Percentiles rank a stretch among this genome's conserved stretches.
These are phyloP conservation scores for Formicarius rufipectus DNA, from an alignment of 2,113 vertebrate species.

Conservation along the genomic window DNA sequence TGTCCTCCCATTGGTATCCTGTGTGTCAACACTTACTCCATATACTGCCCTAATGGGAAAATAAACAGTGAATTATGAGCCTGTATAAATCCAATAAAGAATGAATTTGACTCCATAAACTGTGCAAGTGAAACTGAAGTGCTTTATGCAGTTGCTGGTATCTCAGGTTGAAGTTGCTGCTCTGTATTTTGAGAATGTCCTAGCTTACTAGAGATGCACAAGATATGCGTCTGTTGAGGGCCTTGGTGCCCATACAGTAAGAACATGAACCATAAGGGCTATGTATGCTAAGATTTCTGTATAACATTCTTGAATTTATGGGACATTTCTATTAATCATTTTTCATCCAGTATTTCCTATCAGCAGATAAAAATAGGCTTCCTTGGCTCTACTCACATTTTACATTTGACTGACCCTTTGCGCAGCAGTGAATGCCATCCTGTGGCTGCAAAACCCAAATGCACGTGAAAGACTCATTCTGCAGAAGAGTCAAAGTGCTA, in stretches of 20 bases:
- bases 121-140: neutral
- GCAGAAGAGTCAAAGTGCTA: neutral
- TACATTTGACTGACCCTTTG: constrained; percentile 12
- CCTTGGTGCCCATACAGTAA: neutral
- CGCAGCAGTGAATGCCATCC: constrained; percentile 51
- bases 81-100: neutral
- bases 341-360: neutral
- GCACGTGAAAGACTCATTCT: neutral
- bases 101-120: neutral
- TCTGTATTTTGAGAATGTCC: neutral
- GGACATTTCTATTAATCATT: neutral
- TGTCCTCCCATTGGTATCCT: neutral
- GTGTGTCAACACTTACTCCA: neutral
- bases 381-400: neutral
- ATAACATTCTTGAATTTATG: neutral
- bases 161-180: neutral
- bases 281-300: neutral
- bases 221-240: neutral
- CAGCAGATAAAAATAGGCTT: neutral
- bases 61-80: constrained; percentile 38
- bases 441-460: constrained; percentile 40
- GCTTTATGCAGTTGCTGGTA: neutral
- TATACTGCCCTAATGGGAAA: neutral
- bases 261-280: neutral
- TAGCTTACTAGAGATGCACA: neutral